Conservation (phyloP, 2,113 vertebrate genomes). For the Thalassoma bifasciatum region DNA sequence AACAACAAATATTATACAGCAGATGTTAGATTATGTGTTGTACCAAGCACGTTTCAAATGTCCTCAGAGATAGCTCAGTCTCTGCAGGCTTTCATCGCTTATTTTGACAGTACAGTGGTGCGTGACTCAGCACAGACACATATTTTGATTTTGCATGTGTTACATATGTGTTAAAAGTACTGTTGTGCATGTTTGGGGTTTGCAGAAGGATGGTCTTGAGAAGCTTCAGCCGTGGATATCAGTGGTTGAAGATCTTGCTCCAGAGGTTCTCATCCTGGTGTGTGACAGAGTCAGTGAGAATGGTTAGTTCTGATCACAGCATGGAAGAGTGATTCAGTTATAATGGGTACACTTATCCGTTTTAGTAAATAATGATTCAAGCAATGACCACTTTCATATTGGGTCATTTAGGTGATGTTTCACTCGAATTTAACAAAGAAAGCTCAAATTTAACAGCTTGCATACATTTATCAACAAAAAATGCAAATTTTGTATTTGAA, state of each 20-base stretch:
- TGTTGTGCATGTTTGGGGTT: constrained; percentile 16
- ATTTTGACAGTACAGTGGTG: constrained; percentile 93
- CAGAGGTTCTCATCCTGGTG: constrained; percentile 96
- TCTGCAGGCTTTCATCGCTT: constrained; percentile 93
- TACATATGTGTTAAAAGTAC: no score
- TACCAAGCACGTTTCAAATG: constrained; percentile 86
- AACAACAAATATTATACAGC: constrained; percentile 98
- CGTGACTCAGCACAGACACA: constrained; percentile 42
- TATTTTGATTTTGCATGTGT: not conserved
- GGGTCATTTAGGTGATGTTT: no score
- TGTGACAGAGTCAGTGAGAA: constrained; percentile 92
- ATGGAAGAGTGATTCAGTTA: no score
- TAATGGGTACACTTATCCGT: no score
- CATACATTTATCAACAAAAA: no score
- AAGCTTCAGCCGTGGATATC: constrained; percentile 90
- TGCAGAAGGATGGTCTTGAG: constrained; percentile 90
- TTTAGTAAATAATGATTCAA: no score
- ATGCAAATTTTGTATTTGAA: no score
- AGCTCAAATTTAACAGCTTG: no score
- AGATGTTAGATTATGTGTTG: constrained; percentile 90
- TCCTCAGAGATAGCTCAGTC: constrained; percentile 90
- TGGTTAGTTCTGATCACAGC: constrained; percentile 86
- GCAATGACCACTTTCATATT: no score
- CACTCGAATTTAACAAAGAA: no score
- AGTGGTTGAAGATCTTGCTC: constrained; percentile 90